Percentiles rank a stretch among this genome's conserved stretches.
Evolutionary conservation across 2,113 vertebrate species (phyloP).

Genomic region (Gallinago jamesoni): DNA sequence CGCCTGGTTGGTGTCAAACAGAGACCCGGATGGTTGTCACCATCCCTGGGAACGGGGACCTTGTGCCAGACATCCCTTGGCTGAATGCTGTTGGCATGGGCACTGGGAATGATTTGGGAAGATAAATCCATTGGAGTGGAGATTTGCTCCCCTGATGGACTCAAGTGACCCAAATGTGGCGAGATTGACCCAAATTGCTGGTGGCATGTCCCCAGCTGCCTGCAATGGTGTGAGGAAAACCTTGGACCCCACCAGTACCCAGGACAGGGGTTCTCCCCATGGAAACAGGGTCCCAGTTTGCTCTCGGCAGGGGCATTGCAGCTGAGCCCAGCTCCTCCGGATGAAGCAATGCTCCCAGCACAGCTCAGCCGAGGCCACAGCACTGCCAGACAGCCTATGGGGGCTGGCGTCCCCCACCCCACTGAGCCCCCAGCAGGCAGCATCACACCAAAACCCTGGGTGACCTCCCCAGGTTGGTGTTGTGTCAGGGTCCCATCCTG

Average conservation of each 20-base stretch:
- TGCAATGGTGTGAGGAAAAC: not conserved
- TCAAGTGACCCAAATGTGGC: not conserved
- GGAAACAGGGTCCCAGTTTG: not conserved
- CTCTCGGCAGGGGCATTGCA: not conserved
- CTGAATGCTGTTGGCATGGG: not conserved
- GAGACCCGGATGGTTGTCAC: not conserved
- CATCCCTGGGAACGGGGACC: not conserved
- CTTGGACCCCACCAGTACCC: accelerated
- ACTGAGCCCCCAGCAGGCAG: accelerated
- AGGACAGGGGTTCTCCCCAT: not conserved
- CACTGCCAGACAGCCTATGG: not conserved
- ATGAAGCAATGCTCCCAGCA: not conserved
- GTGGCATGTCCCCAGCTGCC: not conserved
- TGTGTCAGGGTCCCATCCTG: not conserved
- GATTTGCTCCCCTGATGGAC: not conserved
- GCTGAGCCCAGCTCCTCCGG: not conserved
- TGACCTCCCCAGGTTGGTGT: not conserved
- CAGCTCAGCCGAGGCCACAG: not conserved
- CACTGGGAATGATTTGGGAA: not conserved
- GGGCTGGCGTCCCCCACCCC: not conserved
- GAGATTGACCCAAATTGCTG: accelerated
- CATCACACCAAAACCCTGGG: not conserved
- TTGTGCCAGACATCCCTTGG: not conserved
- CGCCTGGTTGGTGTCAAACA: accelerated
- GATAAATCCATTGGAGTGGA: not conserved